A percentile compares a stretch with the other conserved stretches of the same genome.
phyloP scores from a whole-genome alignment of 2,797 vertebrate genomes.

The Neostethus bicornis region DNA sequence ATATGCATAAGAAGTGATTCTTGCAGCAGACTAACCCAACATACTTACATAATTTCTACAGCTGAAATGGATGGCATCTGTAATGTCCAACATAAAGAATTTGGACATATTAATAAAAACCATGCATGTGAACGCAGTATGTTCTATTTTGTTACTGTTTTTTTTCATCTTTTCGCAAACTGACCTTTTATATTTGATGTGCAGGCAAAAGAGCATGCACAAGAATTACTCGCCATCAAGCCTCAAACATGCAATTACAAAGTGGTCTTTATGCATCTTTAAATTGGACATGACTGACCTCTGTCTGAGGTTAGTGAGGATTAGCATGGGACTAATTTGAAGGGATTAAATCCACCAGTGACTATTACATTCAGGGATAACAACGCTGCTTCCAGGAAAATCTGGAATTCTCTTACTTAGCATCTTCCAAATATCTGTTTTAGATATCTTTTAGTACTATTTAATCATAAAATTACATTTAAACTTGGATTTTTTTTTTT shows the following conservation, averaged over 20 bases:
- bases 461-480: conserved; percentile 65
- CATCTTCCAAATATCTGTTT: conserved; percentile 65
- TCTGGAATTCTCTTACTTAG: conserved; percentile 72
- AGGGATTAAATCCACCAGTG: conserved; percentile 78
- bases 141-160: not conserved
- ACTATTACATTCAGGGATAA: conserved; percentile 73
- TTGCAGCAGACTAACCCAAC: not conserved
- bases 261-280: conserved; percentile 67
- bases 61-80: not conserved
- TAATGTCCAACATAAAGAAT: not conserved
- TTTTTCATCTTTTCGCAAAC: not conserved
- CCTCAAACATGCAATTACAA: conserved; percentile 55
- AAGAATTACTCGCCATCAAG: conserved; percentile 42
- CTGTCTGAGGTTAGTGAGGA: conserved; percentile 75
- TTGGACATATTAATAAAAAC: not conserved
- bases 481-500: conserved; percentile 60
- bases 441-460: conserved; percentile 50
- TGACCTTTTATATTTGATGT: conserved; percentile 24
- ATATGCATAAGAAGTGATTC: no score
- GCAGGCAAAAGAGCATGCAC: conserved; percentile 34
- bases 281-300: conserved; percentile 75
- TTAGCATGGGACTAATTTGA: conserved; percentile 80
- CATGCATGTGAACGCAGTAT: not conserved
- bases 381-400: conserved; percentile 78
- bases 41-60: not conserved